Evolutionary conservation across 2,113 vertebrate species (phyloP), one percentile per base, ranked within the genome.

Genomic region (Phoxinus phoxinus): DNA sequence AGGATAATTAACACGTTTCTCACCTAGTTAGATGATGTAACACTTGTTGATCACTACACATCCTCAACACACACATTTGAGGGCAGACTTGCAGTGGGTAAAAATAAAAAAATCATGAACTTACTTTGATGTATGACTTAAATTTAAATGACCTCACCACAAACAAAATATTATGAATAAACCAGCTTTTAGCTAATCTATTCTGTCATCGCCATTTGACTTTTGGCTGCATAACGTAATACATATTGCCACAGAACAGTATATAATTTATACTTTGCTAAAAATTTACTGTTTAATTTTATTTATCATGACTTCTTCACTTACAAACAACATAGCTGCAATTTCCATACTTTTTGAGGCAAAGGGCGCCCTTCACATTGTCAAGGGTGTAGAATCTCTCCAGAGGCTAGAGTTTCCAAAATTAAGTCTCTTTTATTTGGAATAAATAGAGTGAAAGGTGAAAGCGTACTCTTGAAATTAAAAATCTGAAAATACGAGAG

Each of bases 1-100:
- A 8, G 67, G n/a, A 19, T 77, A 77, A 83, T 76, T 76, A 83
- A 65, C 13, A 77, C 2, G 5, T 53, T 65, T 15, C 10, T 85
- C 23, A 71, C 6, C 30, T 56, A 51, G n/a, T 72, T 72, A 32
- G 27, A 35, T 83, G 81, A 83, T 72, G 81, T 23, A 83, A 83
- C 48, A 72, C 3, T 21, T 67, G 51, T 35, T 65, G 25, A 21
- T 58, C 25, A 85, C 21, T 53, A 79, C 84, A 56, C 46, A 69
- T 23, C 6, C 8, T 32, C 21, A 46, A 48, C 25, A 72, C 56
- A 84, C 5, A 61, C 74, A 37, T 51, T 75, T 19, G 13, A 48
- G 32, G 19, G 5, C 46, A 44, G 35, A 44, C 35, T 44, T 58
- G 2, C 76, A 9, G 23, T 37, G 6, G 21, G 9, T 44, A 63